These are phyloP conservation scores for Abrostola triplasia DNA, from an alignment of 2,888 invertebrate genomes.

Conservation along the genomic window DNA sequence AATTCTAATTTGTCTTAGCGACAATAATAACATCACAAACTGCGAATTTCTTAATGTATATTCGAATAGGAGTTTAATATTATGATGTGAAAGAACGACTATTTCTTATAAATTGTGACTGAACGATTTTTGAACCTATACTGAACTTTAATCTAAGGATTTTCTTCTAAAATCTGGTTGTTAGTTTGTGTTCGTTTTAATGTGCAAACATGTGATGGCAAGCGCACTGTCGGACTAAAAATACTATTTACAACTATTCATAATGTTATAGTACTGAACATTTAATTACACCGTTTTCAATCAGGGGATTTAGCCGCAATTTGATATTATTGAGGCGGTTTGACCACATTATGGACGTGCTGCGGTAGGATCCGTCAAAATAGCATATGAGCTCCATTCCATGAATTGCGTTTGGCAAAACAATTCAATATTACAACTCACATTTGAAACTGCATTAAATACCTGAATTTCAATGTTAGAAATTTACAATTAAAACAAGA, in stretches of 20 bases:
- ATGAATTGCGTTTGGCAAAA: conserved; percentile 15
- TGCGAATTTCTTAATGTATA: conserved; percentile 70
- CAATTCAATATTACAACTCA: neutral
- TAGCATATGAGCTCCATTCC: conserved; percentile 21
- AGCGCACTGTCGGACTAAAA: conserved; percentile 59
- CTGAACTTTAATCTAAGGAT: conserved; percentile 74
- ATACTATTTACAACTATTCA: conserved; percentile 6
- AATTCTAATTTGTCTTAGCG: conserved; percentile 53
- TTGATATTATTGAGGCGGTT: neutral
- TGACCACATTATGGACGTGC: conserved; percentile 1
- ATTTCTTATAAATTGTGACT: conserved; percentile 84
- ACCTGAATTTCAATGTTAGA: no score
- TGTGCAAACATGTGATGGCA: conserved; percentile 42
- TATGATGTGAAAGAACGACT: conserved; percentile 65
- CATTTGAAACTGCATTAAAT: no score
- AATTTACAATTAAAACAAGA: no score
- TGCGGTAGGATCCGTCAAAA: conserved; percentile 4
- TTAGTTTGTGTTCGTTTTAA: conserved; percentile 71
- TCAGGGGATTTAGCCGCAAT: neutral
- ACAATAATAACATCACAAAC: conserved; percentile 69
- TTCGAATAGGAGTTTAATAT: conserved; percentile 58
- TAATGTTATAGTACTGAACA: conserved; percentile 4
- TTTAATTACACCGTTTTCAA: conserved; percentile 8
- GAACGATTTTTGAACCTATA: conserved; percentile 84
- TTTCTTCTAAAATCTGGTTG: conserved; percentile 75